phyloP scores from a whole-genome alignment of 2,888 invertebrate species.

The Diarsia mendica region DNA sequence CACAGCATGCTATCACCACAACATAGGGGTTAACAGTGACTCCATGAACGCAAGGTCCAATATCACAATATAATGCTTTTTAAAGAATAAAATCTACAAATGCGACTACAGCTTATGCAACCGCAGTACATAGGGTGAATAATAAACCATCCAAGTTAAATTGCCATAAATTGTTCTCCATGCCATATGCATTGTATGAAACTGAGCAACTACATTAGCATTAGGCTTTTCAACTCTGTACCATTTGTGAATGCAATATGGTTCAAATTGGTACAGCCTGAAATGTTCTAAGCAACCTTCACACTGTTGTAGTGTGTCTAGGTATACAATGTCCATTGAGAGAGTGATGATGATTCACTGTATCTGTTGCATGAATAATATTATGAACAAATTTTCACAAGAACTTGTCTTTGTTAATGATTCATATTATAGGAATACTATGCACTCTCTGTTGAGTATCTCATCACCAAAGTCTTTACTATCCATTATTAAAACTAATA shows the following conservation, averaged over 20 bases:
- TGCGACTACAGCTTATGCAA: constrained; percentile 7
- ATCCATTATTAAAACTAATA: background rate
- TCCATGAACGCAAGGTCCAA: background rate
- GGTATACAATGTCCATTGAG: constrained; percentile 24
- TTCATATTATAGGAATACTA: background rate
- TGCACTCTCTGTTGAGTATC: background rate
- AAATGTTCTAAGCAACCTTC: constrained; percentile 44
- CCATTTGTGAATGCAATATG: constrained; percentile 28
- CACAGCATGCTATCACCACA: background rate
- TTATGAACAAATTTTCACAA: constrained; percentile 12
- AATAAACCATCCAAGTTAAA: constrained; percentile 29
- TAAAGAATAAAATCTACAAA: background rate
- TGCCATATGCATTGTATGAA: constrained; percentile 27
- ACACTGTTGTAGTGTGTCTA: constrained; percentile 27
- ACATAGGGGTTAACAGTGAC: background rate
- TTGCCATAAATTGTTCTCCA: constrained; percentile 38
- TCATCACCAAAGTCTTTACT: background rate
- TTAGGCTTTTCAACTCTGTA: constrained; percentile 23
- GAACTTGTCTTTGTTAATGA: background rate
- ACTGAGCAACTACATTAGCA: constrained; percentile 15
- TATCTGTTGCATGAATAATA: constrained; percentile 26
- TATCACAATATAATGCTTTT: background rate
- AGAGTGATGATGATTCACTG: constrained; percentile 41
- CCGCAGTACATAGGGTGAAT: background rate
- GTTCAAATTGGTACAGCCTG: constrained; percentile 38